Percentiles rank a stretch among this genome's conserved stretches.
These are phyloP conservation scores for Melipona bicolor DNA, from an alignment of 2,888 invertebrate genomes.

Conservation along the genomic window DNA sequence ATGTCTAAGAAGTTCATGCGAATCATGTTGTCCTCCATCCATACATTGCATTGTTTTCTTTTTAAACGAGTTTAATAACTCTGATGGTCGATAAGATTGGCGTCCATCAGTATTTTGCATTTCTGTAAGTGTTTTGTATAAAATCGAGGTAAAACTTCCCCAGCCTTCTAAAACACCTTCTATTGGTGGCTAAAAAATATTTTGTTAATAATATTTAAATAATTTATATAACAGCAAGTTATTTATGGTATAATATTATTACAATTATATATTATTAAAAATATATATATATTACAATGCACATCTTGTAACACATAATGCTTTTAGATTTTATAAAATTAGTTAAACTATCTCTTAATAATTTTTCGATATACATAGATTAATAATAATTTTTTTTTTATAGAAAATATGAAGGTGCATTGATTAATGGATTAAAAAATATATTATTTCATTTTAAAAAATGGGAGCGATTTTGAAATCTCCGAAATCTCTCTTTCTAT, in stretches of 20 bases:
- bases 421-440: not conserved
- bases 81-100: conserved; percentile 88
- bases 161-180: conserved; percentile 89
- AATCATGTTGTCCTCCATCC: conserved; percentile 98
- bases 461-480: not conserved
- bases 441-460: not conserved
- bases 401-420: rapidly evolving
- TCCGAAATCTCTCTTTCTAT: too few species aligned
- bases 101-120: conserved; percentile 88
- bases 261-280: not conserved
- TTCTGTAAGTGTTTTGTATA: conserved; percentile 86
- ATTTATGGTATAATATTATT: not conserved
- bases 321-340: too few species aligned
- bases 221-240: not conserved
- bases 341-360: not conserved
- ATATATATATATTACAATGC: not conserved
- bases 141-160: conserved; percentile 88
- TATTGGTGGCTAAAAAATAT: conserved; percentile 85
- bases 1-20: conserved; percentile 96
- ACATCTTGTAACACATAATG: not conserved
- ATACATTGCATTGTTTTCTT: conserved; percentile 93
- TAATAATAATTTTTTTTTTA: not conserved
- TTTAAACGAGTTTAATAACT: conserved; percentile 88
- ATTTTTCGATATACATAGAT: not conserved
- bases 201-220: not conserved